Evolutionary conservation across 2,888 invertebrate genomes (phyloP).

Genomic region (Chalcis sispes): DNA sequence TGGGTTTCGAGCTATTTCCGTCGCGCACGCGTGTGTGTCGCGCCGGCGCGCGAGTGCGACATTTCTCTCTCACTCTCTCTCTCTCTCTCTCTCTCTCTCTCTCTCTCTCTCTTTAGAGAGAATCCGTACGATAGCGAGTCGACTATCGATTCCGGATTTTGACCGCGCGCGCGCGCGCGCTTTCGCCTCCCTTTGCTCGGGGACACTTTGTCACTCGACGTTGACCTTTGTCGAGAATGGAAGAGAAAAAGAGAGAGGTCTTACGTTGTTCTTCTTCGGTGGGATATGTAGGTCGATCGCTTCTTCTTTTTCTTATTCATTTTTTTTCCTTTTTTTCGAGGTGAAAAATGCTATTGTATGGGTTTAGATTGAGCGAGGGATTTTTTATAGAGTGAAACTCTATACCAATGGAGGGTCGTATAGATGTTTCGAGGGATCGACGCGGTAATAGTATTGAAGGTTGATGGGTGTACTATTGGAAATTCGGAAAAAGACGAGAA

Average conservation of each 20-base stretch:
- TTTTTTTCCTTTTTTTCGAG: too few species aligned
- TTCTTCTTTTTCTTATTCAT: conserved; percentile 6
- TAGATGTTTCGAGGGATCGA: too few species aligned
- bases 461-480: too few species aligned
- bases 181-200: too few species aligned
- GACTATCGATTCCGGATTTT: conserved; percentile 42
- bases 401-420: too few species aligned
- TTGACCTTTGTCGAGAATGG: conserved; percentile 24
- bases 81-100: not conserved
- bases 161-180: not conserved
- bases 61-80: too few species aligned
- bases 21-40: conserved; percentile 1
- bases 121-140: conserved; percentile 32
- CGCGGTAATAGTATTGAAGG: too few species aligned
- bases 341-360: too few species aligned
- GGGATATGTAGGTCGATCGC: conserved; percentile 14
- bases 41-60: conserved; percentile 28
- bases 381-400: too few species aligned
- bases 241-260: too few species aligned
- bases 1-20: conserved; percentile 23
- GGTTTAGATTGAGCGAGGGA: too few species aligned
- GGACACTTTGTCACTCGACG: conserved; percentile 22
- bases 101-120: not conserved
- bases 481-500: too few species aligned
- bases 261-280: not conserved